phyloP scores from a whole-genome alignment of 2,888 invertebrate genomes.

The Euproctis similis region DNA sequence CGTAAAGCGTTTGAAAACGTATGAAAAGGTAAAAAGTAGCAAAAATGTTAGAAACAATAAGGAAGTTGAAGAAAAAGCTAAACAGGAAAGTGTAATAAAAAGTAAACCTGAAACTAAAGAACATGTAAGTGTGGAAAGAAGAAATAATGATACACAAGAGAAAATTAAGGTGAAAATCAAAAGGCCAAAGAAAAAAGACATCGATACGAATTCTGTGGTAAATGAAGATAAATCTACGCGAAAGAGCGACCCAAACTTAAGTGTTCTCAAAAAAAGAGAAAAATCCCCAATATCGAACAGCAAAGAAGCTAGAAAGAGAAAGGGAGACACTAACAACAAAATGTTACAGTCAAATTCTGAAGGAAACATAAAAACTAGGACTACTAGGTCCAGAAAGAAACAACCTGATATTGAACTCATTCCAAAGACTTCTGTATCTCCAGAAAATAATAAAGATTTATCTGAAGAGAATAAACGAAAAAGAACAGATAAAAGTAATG shows the following conservation, averaged over 20 bases:
- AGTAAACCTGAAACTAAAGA: slow-evolving; percentile 4
- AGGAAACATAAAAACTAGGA: slow-evolving; percentile 13
- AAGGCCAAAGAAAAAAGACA: slow-evolving; percentile 14
- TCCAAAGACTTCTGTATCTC: slow-evolving; percentile 6
- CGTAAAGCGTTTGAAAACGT: slow-evolving; percentile 42
- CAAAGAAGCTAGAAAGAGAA: not conserved
- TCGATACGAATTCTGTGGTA: slow-evolving; percentile 6
- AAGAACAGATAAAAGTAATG: slow-evolving; percentile 11
- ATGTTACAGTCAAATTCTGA: slow-evolving; percentile 9
- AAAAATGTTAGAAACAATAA: slow-evolving; percentile 26
- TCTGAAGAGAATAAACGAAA: slow-evolving; percentile 9
- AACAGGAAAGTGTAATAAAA: slow-evolving; percentile 6
- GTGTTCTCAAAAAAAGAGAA: slow-evolving; percentile 2
- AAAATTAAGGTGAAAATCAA: slow-evolving; percentile 21
- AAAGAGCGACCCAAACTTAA: not conserved
- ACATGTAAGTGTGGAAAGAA: slow-evolving; percentile 1
- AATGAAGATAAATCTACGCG: slow-evolving; percentile 3
- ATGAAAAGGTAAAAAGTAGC: slow-evolving; percentile 28
- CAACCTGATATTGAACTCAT: slow-evolving; percentile 11
- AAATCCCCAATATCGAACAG: slow-evolving; percentile 6
- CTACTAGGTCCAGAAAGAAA: slow-evolving; percentile 30
- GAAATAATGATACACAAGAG: slow-evolving; percentile 15
- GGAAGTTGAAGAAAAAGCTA: slow-evolving; percentile 2
- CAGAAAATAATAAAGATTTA: slow-evolving; percentile 12
- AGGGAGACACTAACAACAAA: slow-evolving; percentile 3